These are phyloP conservation scores for Antheraea assamensis DNA, from an alignment of 2,888 invertebrate species.

Conservation along the genomic window DNA sequence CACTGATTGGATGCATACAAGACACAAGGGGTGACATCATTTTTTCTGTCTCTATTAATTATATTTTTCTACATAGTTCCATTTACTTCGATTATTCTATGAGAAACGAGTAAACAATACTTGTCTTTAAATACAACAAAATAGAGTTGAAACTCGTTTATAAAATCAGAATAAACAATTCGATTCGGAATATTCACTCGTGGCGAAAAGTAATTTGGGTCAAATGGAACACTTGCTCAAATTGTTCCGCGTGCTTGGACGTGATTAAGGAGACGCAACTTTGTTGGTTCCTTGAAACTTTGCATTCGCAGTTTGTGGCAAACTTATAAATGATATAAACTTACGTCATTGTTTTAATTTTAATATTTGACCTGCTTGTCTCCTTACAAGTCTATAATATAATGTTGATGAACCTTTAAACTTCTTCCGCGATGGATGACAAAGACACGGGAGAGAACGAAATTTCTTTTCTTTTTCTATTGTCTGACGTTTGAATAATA, in stretches of 20 bases:
- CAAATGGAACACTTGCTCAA: constrained; percentile 45
- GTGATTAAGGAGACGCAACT: constrained; percentile 37
- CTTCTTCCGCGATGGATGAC: no score
- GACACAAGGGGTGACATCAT: constrained; percentile 25
- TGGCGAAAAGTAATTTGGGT: constrained; percentile 46
- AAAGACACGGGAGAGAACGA: no score
- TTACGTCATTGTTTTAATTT: no score
- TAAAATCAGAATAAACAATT: constrained; percentile 28
- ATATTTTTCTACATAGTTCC: constrained; percentile 28
- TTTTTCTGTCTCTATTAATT: constrained; percentile 22
- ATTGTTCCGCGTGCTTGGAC: constrained; percentile 44
- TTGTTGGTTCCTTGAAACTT: constrained; percentile 1
- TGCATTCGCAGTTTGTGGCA: background rate
- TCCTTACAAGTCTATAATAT: no score
- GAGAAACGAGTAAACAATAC: background rate
- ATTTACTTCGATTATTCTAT: constrained; percentile 18
- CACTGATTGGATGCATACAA: constrained; percentile 4
- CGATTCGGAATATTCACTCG: constrained; percentile 29
- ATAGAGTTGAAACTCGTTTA: constrained; percentile 24
- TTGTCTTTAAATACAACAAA: fast-evolving
- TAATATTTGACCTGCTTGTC: no score
- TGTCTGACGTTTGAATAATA: no score
- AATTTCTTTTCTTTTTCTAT: no score
- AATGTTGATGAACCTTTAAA: no score
- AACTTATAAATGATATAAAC: background rate